Evolutionary conservation across 92 coral and sea anemone genomes (phyloP).

Genomic region (Epizoanthus rinbou): DNA sequence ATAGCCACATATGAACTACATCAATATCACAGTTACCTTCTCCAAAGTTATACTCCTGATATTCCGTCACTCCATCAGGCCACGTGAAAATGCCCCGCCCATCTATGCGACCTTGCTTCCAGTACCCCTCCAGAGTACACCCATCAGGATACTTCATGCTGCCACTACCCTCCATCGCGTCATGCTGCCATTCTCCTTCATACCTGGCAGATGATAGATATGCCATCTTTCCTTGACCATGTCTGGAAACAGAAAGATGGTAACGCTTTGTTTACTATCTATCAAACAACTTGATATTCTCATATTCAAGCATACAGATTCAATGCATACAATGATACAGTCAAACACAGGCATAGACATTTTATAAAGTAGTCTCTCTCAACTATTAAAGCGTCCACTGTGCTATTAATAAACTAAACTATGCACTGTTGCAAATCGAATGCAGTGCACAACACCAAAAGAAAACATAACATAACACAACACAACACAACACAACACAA

Average conservation of each 20-base stretch:
- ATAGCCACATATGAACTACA: background rate
- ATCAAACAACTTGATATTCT: background rate
- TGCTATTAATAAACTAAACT: too few relatives aligned
- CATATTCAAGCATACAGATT: background rate
- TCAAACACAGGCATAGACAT: too few relatives aligned
- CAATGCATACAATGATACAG: too few relatives aligned
- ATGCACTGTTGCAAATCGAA: too few relatives aligned
- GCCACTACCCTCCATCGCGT: conserved; percentile 68
- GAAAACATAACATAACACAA: too few relatives aligned
- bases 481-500: too few relatives aligned
- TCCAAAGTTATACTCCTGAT: conserved; percentile 58
- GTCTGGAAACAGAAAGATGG: conserved; percentile 44
- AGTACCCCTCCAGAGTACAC: conserved; percentile 66
- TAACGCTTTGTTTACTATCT: background rate
- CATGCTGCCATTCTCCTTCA: conserved; percentile 81
- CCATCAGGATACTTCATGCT: conserved; percentile 68
- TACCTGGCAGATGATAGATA: conserved; percentile 65
- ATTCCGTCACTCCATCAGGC: conserved; percentile 76
- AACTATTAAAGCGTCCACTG: too few relatives aligned
- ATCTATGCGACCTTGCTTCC: conserved; percentile 61
- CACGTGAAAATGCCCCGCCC: conserved; percentile 80
- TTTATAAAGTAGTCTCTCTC: too few relatives aligned
- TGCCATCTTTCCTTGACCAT: conserved; percentile 69
- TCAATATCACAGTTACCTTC: conserved; percentile 41
- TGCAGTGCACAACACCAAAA: too few relatives aligned